Conservation (phyloP, 1,140 invertebrate species). For the Platyscapa corneri region DNA sequence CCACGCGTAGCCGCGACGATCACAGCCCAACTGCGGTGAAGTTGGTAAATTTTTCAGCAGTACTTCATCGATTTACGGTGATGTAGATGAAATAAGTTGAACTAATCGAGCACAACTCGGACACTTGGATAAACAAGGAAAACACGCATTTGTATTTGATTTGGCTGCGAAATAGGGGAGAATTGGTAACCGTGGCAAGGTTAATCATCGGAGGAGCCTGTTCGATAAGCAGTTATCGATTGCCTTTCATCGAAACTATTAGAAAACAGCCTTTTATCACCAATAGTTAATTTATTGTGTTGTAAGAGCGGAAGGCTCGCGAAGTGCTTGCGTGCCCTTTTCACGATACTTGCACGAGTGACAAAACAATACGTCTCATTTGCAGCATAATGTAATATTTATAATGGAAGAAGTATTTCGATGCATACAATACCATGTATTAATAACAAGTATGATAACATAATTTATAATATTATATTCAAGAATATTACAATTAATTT, state of each 20-base stretch:
- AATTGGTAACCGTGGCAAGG: not conserved
- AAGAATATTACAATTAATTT: too few species aligned
- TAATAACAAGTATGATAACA: too few species aligned
- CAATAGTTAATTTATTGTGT: not conserved
- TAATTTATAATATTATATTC: too few species aligned
- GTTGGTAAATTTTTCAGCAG: not conserved
- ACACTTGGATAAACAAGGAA: not conserved
- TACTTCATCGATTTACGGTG: not conserved
- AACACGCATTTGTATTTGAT: not conserved
- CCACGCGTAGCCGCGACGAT: not conserved
- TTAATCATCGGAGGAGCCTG: not conserved
- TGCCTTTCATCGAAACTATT: not conserved
- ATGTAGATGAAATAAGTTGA: not conserved
- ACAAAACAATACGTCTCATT: too few species aligned
- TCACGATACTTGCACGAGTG: too few species aligned
- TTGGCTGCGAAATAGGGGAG: not conserved
- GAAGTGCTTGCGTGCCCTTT: too few species aligned
- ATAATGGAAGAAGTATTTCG: too few species aligned
- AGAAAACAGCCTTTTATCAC: conserved; percentile 34
- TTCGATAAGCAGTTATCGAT: conserved; percentile 36
- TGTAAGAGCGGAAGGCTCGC: not conserved
- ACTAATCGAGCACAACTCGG: not conserved
- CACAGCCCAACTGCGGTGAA: too few species aligned
- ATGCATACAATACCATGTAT: too few species aligned
- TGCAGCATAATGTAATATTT: too few species aligned